Percentiles rank a stretch among this genome's conserved stretches.
Conservation (phyloP, 2,113 vertebrate species). For the Narcine bancroftii region DNA sequence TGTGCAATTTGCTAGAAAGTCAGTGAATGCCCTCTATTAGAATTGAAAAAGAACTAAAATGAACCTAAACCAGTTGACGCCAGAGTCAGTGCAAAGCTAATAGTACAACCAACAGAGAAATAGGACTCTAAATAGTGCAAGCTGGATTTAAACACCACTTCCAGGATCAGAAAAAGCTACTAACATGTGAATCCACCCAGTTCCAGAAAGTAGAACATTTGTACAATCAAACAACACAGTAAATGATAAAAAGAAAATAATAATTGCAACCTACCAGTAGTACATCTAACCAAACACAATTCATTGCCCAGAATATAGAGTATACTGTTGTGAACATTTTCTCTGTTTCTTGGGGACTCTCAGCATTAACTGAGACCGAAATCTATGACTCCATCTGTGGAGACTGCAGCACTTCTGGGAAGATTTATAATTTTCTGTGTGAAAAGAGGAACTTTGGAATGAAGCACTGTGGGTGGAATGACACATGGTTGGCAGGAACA, state of each 20-base stretch:
- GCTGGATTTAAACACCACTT: background rate
- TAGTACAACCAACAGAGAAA: background rate
- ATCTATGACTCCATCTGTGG: background rate
- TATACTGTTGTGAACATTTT: conserved; percentile 1
- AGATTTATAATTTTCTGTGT: conserved; percentile 10
- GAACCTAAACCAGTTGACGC: background rate
- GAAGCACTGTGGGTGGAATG: conserved; percentile 29
- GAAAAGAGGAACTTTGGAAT: conserved; percentile 35
- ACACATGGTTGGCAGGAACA: conserved; percentile 35
- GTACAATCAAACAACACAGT: background rate
- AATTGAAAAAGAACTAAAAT: background rate
- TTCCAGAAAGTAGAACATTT: background rate
- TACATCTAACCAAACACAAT: background rate
- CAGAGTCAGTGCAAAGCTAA: background rate
- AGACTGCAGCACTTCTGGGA: conserved; percentile 13
- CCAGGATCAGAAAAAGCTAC: background rate
- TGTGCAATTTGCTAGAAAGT: background rate
- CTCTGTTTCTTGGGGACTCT: background rate
- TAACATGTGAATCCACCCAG: background rate
- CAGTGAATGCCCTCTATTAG: background rate
- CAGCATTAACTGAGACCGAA: background rate
- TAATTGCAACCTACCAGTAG: background rate
- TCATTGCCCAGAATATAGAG: background rate
- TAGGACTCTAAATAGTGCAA: too few relatives aligned
- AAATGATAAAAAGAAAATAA: background rate